These are phyloP conservation scores for Calonectris borealis DNA, from an alignment of 2,113 vertebrate species.

Conservation along the genomic window DNA sequence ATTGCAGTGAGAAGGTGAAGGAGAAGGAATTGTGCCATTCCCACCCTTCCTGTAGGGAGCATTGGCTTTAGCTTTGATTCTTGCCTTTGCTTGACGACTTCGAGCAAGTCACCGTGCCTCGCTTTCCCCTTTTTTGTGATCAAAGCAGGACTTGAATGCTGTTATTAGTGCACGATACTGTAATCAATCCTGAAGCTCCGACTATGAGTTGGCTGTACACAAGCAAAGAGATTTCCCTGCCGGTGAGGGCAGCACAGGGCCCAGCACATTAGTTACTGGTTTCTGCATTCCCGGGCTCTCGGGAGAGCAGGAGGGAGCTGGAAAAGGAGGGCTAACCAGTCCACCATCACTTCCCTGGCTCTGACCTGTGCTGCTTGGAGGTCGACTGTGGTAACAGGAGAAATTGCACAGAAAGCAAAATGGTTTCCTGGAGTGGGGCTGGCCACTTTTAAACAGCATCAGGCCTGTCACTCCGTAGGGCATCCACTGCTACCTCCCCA, in stretches of 20 bases:
- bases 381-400: not conserved
- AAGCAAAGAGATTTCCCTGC: not conserved
- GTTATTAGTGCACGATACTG: too few relatives aligned
- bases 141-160: not conserved
- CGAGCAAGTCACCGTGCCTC: rapidly evolving
- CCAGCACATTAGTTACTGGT: not conserved
- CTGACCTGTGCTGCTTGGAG: not conserved
- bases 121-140: not conserved
- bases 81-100: not conserved
- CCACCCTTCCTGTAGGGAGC: not conserved
- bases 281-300: not conserved
- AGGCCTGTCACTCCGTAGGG: not conserved
- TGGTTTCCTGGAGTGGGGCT: not conserved
- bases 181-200: not conserved
- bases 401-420: not conserved
- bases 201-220: not conserved
- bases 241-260: not conserved
- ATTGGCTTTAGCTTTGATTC: not conserved
- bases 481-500: not conserved
- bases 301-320: not conserved
- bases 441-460: not conserved
- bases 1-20: not conserved
- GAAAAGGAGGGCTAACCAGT: not conserved
- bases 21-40: not conserved
- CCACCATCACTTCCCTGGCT: not conserved